Evolutionary conservation across 2,797 vertebrate genomes (phyloP).

Genomic region (Mastacembelus armatus): DNA sequence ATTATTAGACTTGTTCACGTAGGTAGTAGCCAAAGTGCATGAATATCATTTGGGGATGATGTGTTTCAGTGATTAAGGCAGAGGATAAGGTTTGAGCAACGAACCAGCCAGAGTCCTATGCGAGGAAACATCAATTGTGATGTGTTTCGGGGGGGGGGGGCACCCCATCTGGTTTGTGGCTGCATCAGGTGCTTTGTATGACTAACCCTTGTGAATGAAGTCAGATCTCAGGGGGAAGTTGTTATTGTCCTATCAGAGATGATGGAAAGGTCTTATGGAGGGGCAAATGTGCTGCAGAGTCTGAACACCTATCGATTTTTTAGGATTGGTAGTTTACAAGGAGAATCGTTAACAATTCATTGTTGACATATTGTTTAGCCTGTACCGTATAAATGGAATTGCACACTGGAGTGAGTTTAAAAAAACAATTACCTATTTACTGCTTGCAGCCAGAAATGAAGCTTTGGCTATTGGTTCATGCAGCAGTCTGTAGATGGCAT

Average conservation of each 20-base stretch:
- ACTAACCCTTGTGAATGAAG: slow-evolving; percentile 43
- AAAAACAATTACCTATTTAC: no score
- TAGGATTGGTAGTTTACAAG: slow-evolving; percentile 32
- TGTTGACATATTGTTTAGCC: not conserved
- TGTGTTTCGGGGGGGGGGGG: slow-evolving; percentile 27
- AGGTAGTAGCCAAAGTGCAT: not conserved
- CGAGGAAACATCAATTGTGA: slow-evolving; percentile 35
- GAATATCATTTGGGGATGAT: no score
- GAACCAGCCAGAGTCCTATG: not conserved
- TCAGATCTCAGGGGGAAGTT: slow-evolving; percentile 31
- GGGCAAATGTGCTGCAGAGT: slow-evolving; percentile 12
- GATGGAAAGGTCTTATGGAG: slow-evolving; percentile 43
- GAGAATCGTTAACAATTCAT: slow-evolving; percentile 8
- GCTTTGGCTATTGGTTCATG: not conserved
- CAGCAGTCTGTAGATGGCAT: not conserved
- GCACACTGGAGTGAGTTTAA: not conserved
- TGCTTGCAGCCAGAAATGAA: no score
- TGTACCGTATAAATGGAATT: not conserved
- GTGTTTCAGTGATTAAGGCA: slow-evolving; percentile 13
- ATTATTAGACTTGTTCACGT: slow-evolving; percentile 6
- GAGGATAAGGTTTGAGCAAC: slow-evolving; percentile 42
- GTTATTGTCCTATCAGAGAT: slow-evolving; percentile 45
- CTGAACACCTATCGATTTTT: slow-evolving; percentile 39
- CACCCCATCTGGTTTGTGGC: not conserved
- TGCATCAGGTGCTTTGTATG: slow-evolving; percentile 29